phyloP scores from a whole-genome alignment of 2,888 invertebrate species.

The Caenorhabditis sinica region DNA sequence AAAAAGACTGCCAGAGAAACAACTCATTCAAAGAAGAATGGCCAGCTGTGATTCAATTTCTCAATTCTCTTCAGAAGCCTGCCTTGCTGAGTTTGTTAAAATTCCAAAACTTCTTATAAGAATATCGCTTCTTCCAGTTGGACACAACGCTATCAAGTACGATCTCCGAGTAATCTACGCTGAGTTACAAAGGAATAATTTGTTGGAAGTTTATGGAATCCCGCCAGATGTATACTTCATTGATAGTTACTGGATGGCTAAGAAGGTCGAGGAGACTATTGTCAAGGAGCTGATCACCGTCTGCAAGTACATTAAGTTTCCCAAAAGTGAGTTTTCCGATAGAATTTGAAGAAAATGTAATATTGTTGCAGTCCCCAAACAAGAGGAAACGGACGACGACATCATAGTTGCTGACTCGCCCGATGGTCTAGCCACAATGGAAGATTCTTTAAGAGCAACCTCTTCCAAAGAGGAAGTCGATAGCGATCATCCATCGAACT shows the following conservation, averaged over 20 bases:
- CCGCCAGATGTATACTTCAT: slow-evolving; percentile 71
- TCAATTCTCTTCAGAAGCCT: slow-evolving; percentile 73
- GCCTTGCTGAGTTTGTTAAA: slow-evolving; percentile 59
- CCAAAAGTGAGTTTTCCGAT: slow-evolving; percentile 6
- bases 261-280: slow-evolving; percentile 69
- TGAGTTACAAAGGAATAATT: slow-evolving; percentile 71
- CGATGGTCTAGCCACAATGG: not conserved
- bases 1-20: slow-evolving; percentile 11
- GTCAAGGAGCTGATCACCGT: slow-evolving; percentile 8
- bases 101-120: not conserved
- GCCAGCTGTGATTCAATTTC: slow-evolving; percentile 71
- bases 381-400: not conserved
- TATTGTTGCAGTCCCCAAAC: slow-evolving; percentile 6
- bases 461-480: not conserved
- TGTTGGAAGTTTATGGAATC: slow-evolving; percentile 54
- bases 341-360: too few species aligned
- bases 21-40: slow-evolving; percentile 66
- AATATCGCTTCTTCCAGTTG: slow-evolving; percentile 71
- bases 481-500: slow-evolving; percentile 43
- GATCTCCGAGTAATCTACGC: slow-evolving; percentile 78
- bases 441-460: not conserved
- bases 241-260: slow-evolving; percentile 74
- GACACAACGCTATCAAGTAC: slow-evolving; percentile 75
- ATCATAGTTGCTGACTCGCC: slow-evolving; percentile 7
- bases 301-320: slow-evolving; percentile 46